phyloP scores from a whole-genome alignment of 2,113 vertebrate species.

The Polypterus bichir region DNA sequence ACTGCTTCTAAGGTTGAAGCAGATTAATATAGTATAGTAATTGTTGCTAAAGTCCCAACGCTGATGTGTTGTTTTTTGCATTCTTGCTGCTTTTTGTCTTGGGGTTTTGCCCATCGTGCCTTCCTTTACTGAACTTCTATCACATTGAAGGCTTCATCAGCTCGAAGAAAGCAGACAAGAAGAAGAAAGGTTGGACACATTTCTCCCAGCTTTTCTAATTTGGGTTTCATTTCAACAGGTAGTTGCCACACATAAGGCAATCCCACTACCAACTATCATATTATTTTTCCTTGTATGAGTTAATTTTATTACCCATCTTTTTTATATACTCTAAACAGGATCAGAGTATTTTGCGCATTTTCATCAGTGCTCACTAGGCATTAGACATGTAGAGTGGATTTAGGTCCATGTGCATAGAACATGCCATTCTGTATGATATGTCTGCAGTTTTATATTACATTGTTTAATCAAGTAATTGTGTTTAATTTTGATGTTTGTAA shows the following conservation, averaged over 20 bases:
- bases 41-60: constrained; percentile 35
- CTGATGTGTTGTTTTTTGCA: constrained; percentile 54
- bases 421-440: too few species aligned
- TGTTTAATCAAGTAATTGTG: too few species aligned
- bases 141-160: constrained; percentile 78
- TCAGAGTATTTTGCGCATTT: too few species aligned
- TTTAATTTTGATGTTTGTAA: too few species aligned
- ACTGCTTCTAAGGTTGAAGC: background rate
- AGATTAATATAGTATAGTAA: background rate
- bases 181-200: constrained; percentile 75
- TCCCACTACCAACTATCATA: constrained; percentile 23
- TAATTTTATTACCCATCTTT: too few species aligned
- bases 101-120: constrained; percentile 58
- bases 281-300: too few species aligned
- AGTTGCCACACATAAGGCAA: constrained; percentile 33
- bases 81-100: constrained; percentile 55
- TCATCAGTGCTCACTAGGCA: too few species aligned
- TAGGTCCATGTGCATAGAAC: too few species aligned
- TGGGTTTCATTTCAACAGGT: constrained; percentile 47
- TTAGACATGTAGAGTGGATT: too few species aligned
- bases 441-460: too few species aligned
- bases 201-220: constrained; percentile 59
- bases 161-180: constrained; percentile 68
- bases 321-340: too few species aligned
- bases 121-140: constrained; percentile 56